phyloP scores from a whole-genome alignment of 2,888 invertebrate species.

The Zelleria hepariella region DNA sequence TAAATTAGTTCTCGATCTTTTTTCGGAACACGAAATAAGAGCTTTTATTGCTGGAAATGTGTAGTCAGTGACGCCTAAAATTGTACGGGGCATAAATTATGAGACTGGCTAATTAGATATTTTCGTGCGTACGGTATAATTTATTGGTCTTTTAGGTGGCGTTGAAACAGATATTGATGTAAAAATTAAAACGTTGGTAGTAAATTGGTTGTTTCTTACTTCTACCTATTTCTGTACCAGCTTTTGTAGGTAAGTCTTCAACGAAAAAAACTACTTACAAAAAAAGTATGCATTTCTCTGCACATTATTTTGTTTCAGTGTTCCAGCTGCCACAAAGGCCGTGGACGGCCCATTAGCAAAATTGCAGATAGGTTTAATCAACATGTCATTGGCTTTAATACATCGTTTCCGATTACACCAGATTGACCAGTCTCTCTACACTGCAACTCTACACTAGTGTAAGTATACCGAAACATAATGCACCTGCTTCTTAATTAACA shows the following conservation, averaged over 20 bases:
- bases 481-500: slow-evolving; percentile 9
- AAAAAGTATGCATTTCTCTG: no score
- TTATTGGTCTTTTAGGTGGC: slow-evolving; percentile 24
- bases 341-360: no score
- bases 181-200: no score
- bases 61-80: not conserved
- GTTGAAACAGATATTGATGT: slow-evolving; percentile 13
- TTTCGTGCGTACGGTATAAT: slow-evolving; percentile 25
- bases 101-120: slow-evolving; percentile 23
- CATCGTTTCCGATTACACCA: not conserved
- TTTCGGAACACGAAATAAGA: not conserved
- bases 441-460: not conserved
- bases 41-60: not conserved
- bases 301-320: no score
- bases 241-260: no score
- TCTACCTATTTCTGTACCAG: no score
- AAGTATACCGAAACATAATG: not conserved
- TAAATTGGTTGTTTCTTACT: no score
- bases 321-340: no score
- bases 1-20: not conserved
- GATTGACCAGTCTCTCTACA: not conserved
- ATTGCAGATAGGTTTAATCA: no score
- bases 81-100: slow-evolving; percentile 10
- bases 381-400: no score
- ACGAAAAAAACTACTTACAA: no score